These are phyloP conservation scores for Ciconia stormi DNA, from an alignment of 2,113 vertebrate species.

Conservation along the genomic window DNA sequence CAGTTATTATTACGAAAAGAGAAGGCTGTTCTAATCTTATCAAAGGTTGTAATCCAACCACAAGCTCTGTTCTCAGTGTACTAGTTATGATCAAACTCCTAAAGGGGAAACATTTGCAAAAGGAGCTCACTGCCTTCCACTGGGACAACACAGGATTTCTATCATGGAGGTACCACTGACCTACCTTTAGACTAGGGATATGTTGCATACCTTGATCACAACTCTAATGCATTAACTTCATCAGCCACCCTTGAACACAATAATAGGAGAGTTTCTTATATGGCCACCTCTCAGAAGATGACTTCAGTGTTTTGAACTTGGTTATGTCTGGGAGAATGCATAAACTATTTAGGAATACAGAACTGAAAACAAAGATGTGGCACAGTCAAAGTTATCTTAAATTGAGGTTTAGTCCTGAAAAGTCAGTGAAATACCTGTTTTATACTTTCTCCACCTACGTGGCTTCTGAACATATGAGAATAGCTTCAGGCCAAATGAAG, in stretches of 20 bases:
- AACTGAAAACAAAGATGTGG: neutral
- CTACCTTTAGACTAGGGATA: neutral
- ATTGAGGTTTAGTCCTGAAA: neutral
- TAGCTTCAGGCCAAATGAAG: neutral
- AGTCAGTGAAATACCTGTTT: neutral
- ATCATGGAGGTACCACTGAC: neutral
- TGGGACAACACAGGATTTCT: neutral
- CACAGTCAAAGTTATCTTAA: neutral
- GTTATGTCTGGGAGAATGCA: neutral
- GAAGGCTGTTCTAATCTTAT: too few relatives aligned
- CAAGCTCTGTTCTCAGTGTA: too few relatives aligned
- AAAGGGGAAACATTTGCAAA: too few relatives aligned
- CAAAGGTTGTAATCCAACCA: too few relatives aligned
- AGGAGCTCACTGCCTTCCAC: too few relatives aligned
- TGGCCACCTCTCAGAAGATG: accelerated
- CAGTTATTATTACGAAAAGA: too few relatives aligned
- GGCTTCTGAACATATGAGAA: neutral
- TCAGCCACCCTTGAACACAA: neutral
- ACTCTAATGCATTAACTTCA: neutral
- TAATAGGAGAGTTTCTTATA: neutral
- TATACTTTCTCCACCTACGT: neutral
- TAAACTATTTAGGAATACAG: neutral
- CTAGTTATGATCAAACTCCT: too few relatives aligned
- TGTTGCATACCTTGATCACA: neutral
- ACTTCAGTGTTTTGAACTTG: neutral